Base-by-base conservation (phyloP, 2,113 vertebrate species). In the Ceyx cyanopectus region DNA sequence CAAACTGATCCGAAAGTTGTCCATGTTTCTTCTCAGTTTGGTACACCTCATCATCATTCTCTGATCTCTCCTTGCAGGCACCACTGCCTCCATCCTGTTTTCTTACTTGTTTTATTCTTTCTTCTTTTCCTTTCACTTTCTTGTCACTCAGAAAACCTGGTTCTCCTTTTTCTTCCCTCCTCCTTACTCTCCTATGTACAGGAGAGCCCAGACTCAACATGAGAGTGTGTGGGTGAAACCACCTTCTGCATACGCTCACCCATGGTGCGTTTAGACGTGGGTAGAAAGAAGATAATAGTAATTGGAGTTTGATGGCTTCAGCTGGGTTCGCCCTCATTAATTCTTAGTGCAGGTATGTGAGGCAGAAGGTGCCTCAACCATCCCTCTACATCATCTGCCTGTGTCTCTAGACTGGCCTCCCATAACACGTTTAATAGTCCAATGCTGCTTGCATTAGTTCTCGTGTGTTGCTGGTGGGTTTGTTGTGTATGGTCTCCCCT, bases 311-410 rank as follows among this genome's bases (percentile, higher is more conserved):
- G 60, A 43, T 24, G 62, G 24, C 46, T 91, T 87, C 62, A 62
- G 12, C 24, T 0, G 0, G 24, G 26, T 79, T 86, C 0, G 0
- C 7, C 69, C 77, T 60, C 8, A 1, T 62, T 46, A 26, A 27
- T 24, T 81, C 48, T 63, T 32, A 22, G 26, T 0, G 0, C 62
- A 82, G 26, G 34, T 76, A 43, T 0, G 0, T 17, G 51, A 70
- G 15, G 37, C 20, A 87, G 67, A 68, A 79, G 37, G n/a, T n/a
- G 15, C 15, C 5, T 3, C 20, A n/a, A 9, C 17, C 4, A 10
- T n/a, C 7, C 14, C 46, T 73, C 45, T 2, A 1, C 32, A 22
- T 37, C 46, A 43, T 82, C 46, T 1, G 1, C 24, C 18, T 0
- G 0, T 76, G 67, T 40, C 27, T 76, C 72, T 30, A 65, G 45